phyloP scores from a whole-genome alignment of 1,140 invertebrate species.

The Telenomus remus region DNA sequence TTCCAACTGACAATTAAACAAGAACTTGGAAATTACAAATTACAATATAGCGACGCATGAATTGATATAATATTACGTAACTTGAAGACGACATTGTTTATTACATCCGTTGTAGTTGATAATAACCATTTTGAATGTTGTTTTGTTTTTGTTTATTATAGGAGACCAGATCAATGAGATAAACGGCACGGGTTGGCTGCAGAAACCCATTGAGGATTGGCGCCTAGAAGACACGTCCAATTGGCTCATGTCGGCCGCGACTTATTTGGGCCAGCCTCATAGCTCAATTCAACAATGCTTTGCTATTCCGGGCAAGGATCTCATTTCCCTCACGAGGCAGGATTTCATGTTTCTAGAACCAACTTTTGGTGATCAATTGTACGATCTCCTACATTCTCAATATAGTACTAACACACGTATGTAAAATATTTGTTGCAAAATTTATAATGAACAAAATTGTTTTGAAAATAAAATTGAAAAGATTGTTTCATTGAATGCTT shows the following conservation, averaged over 20 bases:
- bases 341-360: constrained; percentile 73
- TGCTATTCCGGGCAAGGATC: constrained; percentile 72
- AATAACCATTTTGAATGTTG: not conserved
- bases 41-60: constrained; percentile 7
- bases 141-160: constrained; percentile 7
- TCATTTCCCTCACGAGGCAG: constrained; percentile 72
- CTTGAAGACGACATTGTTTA: constrained; percentile 39
- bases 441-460: too few relatives aligned
- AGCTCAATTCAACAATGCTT: constrained; percentile 74
- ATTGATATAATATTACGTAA: constrained; percentile 39
- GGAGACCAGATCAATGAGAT: constrained; percentile 63
- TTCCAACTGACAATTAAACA: constrained; percentile 8
- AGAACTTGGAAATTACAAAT: constrained; percentile 30
- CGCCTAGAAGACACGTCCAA: constrained; percentile 77
- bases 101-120: constrained; percentile 29
- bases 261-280: constrained; percentile 71
- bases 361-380: constrained; percentile 72
- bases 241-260: constrained; percentile 75
- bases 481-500: too few relatives aligned
- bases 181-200: constrained; percentile 74
- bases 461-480: not conserved
- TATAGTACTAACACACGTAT: constrained; percentile 63
- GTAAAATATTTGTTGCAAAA: constrained; percentile 24
- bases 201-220: constrained; percentile 76
- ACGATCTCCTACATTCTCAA: constrained; percentile 73